Percentiles rank a stretch among this genome's conserved stretches.
Evolutionary conservation across 2,113 vertebrate species (phyloP).

Genomic region (Xiphias gladius): DNA sequence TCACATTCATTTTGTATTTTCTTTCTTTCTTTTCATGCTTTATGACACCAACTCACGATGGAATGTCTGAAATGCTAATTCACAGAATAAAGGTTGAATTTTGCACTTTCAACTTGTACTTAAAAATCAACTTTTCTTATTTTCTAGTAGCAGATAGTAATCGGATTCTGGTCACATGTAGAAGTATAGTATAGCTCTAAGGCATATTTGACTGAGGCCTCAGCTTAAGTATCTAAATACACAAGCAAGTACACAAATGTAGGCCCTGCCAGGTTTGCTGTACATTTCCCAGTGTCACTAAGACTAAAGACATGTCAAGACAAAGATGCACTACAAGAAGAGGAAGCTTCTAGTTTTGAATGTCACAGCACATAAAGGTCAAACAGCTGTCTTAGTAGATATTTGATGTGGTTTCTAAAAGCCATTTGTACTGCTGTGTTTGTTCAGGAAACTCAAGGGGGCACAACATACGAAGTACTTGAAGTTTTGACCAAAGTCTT

Average conservation of each 20-base stretch:
- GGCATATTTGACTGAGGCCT: constrained; percentile 8
- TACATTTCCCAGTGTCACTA: constrained; percentile 7
- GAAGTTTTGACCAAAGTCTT: neutral
- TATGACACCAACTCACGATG: neutral
- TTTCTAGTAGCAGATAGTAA: neutral
- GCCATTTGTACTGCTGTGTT: neutral
- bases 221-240: neutral
- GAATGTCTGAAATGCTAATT: neutral
- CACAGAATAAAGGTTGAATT: neutral
- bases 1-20: neutral
- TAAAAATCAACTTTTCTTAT: neutral
- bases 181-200: neutral
- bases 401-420: neutral
- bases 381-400: constrained; percentile 24
- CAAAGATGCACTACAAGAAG: constrained; percentile 1
- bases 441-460: neutral
- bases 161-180: neutral
- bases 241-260: neutral
- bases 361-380: neutral
- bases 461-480: neutral
- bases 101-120: neutral
- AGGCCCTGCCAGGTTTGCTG: neutral
- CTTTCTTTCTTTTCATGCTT: neutral
- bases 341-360: neutral
- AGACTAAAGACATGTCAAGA: constrained; percentile 19